Evolutionary conservation across 2,888 invertebrate genomes (phyloP), one percentile per base, ranked within the genome.

Genomic region (Hoplodrina ambigua): DNA sequence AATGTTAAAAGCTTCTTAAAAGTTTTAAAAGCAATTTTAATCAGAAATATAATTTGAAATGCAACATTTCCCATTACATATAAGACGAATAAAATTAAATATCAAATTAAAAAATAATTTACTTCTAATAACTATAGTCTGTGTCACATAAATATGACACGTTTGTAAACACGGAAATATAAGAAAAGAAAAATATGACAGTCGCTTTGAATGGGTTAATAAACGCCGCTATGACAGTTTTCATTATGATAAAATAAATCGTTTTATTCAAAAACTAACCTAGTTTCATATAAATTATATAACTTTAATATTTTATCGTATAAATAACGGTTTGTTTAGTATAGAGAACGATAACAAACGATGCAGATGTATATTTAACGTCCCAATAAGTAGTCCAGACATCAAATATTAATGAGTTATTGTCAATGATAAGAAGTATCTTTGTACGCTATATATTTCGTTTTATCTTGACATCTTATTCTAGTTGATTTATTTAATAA

Each of bases 391-490:
- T 85, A 85, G 87, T 86, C 82, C 83, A 78, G 81, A 83, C 80
- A 80, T 89, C 82, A 81, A 82, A 85, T 85, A 75, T 82, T 85
- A 82, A 86, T 88, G 86, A 90, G 84, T 88, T 86, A 88, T 87
- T 81, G 79, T 77, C 62, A n/a, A 58, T 69, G 81, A 86, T 86
- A 86, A 86, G 78, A 65, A 72, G 58, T 71, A 75, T 75, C 75
- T 60, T 60, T 63, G 44, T 66, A 49, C 50, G 64, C 68, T 78
- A 68, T 81, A 76, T 75, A 82, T 83, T 74, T 72, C 25, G 25
- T 72, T 67, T 83, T 75, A 83, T 80, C 80, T 61, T 25, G 69
- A 59, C 67, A 59, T 56, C 61, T 65, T 55, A 62, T 53, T 71
- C 53, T 33, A 44, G 52, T 79, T 63, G 37, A 10, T 69, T 71